Percentiles rank a stretch among this genome's conserved stretches.
Conservation (phyloP, 1,140 invertebrate species). For the Diorhabda elongata region DNA sequence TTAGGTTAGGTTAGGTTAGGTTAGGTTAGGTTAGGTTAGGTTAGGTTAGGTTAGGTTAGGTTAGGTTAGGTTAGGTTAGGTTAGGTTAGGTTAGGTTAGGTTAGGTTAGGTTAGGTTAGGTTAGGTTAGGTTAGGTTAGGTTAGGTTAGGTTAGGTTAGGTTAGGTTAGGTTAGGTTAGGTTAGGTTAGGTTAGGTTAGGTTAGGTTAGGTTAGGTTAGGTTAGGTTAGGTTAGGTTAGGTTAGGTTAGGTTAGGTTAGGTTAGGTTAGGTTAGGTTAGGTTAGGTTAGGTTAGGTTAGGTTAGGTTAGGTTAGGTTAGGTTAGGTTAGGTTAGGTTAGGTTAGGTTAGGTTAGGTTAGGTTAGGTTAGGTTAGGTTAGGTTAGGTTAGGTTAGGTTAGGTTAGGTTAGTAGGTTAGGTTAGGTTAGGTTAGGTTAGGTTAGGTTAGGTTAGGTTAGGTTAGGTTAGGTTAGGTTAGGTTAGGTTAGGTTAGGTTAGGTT, state of each 20-base stretch:
- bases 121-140: constrained; percentile 39
- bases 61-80: constrained; percentile 37
- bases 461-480: constrained; percentile 11
- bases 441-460: constrained; percentile 11
- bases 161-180: constrained; percentile 39
- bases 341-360: constrained; percentile 36
- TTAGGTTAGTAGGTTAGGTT: constrained; percentile 17
- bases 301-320: constrained; percentile 35
- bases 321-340: constrained; percentile 37
- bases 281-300: constrained; percentile 33
- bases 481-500: constrained; percentile 11
- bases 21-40: constrained; percentile 40
- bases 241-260: constrained; percentile 36
- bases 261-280: constrained; percentile 32
- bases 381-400: constrained; percentile 30
- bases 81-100: constrained; percentile 28
- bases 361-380: constrained; percentile 40
- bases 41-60: constrained; percentile 24
- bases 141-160: constrained; percentile 36
- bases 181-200: constrained; percentile 33
- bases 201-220: constrained; percentile 39
- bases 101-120: constrained; percentile 9
- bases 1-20: constrained; percentile 37
- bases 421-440: constrained; percentile 42
- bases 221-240: constrained; percentile 40